Conservation (phyloP, 1,140 invertebrate genomes). For the Lordiphosa clarofinis region DNA sequence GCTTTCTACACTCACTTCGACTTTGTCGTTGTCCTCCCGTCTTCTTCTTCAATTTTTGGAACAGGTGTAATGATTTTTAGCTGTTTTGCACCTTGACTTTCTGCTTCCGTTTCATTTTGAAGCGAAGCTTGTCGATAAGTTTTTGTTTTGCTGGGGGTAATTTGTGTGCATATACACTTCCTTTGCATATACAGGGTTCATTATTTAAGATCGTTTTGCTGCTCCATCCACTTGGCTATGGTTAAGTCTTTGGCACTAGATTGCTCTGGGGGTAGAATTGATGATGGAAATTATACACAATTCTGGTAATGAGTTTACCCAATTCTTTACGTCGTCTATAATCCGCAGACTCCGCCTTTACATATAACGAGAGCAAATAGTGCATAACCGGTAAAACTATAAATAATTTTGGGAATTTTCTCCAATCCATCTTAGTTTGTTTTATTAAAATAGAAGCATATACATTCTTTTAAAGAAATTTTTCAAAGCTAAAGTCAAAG, state of each 20-base stretch:
- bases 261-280: conserved; percentile 10
- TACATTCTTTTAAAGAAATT: too few species aligned
- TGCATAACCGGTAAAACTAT: conserved; percentile 45
- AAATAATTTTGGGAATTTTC: conserved; percentile 44
- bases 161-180: conserved; percentile 55
- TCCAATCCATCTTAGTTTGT: conserved; percentile 13
- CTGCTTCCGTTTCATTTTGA: conserved; percentile 61
- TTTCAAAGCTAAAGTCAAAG: neutral
- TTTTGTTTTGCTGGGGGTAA: conserved; percentile 11
- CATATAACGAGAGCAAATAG: conserved; percentile 13
- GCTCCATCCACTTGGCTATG: conserved; percentile 11
- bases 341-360: conserved; percentile 26
- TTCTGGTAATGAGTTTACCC: conserved; percentile 8
- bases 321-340: conserved; percentile 21
- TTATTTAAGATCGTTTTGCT: neutral
- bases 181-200: conserved; percentile 48
- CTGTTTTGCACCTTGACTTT: conserved; percentile 69
- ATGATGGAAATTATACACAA: too few species aligned
- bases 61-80: conserved; percentile 74
- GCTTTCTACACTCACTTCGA: conserved; percentile 69
- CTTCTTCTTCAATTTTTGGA: conserved; percentile 14
- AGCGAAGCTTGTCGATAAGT: conserved; percentile 51
- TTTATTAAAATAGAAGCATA: conserved; percentile 1
- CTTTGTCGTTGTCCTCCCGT: conserved; percentile 15
- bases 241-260: conserved; percentile 4